Evolutionary conservation across 2,888 invertebrate genomes (phyloP).

Genomic region (Trichogramma evanescens): DNA sequence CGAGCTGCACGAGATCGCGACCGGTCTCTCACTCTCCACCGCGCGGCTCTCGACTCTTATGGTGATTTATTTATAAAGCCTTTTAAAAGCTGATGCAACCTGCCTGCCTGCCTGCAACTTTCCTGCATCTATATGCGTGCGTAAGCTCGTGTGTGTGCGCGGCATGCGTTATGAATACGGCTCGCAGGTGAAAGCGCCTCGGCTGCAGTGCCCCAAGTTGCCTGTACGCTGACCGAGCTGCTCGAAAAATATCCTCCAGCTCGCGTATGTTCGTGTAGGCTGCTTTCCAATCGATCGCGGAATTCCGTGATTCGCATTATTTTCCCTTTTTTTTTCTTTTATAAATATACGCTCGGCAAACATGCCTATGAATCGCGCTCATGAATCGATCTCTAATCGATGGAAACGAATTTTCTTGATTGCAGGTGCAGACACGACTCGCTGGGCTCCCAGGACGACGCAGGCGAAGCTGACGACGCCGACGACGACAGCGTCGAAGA

Average conservation of each 20-base stretch:
- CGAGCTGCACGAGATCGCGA: no score
- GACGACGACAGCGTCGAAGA: no score
- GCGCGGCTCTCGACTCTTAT: not conserved
- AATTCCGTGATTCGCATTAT: not conserved
- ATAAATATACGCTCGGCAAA: no score
- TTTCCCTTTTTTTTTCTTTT: constrained; percentile 5
- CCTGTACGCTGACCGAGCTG: not conserved
- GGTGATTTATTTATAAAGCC: not conserved
- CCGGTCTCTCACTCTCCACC: not conserved
- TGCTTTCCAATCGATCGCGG: not conserved
- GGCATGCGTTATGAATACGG: not conserved
- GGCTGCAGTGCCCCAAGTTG: not conserved
- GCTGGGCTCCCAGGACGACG: no score
- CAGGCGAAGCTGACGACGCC: no score
- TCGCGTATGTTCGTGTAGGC: no score
- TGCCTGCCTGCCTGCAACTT: not conserved
- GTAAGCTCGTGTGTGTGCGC: not conserved
- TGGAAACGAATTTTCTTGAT: no score
- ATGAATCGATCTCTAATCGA: no score
- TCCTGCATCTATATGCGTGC: not conserved
- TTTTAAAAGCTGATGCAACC: not conserved
- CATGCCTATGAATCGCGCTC: no score
- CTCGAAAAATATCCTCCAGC: no score
- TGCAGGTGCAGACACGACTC: no score
- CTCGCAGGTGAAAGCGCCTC: constrained; percentile 9